phyloP scores from a whole-genome alignment of 2,797 vertebrate genomes.

The Ctenopoma multispine region DNA sequence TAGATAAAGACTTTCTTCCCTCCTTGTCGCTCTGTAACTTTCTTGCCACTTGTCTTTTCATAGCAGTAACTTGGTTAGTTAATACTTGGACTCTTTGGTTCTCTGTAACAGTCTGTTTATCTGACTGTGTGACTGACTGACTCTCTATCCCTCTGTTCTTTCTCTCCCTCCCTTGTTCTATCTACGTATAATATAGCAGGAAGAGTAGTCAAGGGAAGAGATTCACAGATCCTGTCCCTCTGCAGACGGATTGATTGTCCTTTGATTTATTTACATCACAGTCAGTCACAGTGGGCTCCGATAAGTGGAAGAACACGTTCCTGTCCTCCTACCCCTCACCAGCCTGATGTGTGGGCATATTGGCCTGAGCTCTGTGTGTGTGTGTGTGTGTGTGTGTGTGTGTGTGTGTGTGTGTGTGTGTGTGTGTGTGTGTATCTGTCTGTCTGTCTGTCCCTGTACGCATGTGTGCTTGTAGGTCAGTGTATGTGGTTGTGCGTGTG shows the following conservation, averaged over 20 bases:
- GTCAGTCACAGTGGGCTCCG: slow-evolving; percentile 82
- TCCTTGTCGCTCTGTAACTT: slow-evolving; percentile 30
- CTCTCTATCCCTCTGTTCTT: slow-evolving; percentile 27
- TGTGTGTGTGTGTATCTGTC: slow-evolving; percentile 39
- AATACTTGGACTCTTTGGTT: slow-evolving; percentile 80
- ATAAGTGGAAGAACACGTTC: slow-evolving; percentile 71
- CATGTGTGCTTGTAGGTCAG: slow-evolving; percentile 19
- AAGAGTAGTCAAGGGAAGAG: slow-evolving; percentile 55
- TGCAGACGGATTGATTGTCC: slow-evolving; percentile 77
- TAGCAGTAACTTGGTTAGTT: slow-evolving; percentile 47
- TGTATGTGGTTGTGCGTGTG: slow-evolving; percentile 17
- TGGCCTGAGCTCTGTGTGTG: slow-evolving; percentile 74
- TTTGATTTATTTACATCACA: slow-evolving; percentile 83
- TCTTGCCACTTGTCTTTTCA: slow-evolving; percentile 30
- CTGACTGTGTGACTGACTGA: slow-evolving; percentile 67
- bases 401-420: slow-evolving; percentile 49
- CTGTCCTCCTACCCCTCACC: slow-evolving; percentile 53
- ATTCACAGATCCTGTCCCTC: slow-evolving; percentile 53
- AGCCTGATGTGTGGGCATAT: slow-evolving; percentile 69
- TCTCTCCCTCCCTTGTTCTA: slow-evolving; percentile 33
- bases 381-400: slow-evolving; percentile 24
- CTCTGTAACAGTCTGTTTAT: slow-evolving; percentile 79
- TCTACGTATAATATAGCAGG: slow-evolving; percentile 56
- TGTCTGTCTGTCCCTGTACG: neutral
- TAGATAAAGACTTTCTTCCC: slow-evolving; percentile 63